Percentiles rank a stretch among this genome's conserved stretches.
phyloP scores from a whole-genome alignment of 2,888 invertebrate species.

The Galerucella pusilla region DNA sequence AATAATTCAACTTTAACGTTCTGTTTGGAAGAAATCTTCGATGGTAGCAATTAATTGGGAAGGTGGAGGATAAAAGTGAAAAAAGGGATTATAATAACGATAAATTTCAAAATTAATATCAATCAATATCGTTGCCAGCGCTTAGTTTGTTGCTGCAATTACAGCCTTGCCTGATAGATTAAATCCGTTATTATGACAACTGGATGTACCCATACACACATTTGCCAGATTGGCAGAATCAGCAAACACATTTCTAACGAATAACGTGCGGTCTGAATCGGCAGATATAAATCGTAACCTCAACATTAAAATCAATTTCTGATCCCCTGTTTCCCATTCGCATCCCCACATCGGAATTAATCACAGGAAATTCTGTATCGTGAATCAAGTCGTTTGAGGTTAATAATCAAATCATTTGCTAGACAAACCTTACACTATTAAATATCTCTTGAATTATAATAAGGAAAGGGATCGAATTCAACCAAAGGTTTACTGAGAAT shows the following conservation, averaged over 20 bases:
- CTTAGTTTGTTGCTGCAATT: not conserved
- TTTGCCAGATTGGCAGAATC: conserved; percentile 33
- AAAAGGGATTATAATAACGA: too few relatives aligned
- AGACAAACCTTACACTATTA: conserved; percentile 32
- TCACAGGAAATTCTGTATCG: conserved; percentile 31
- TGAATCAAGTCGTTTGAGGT: conserved; percentile 25
- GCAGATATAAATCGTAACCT: conserved; percentile 38
- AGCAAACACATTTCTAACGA: conserved; percentile 30
- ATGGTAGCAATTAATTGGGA: too few relatives aligned
- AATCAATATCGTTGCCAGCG: too few relatives aligned
- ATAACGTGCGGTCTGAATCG: conserved; percentile 34
- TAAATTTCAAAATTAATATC: too few relatives aligned
- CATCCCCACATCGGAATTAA: conserved; percentile 30
- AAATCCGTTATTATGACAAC: conserved; percentile 23
- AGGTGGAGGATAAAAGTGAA: too few relatives aligned
- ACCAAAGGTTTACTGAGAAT: too few relatives aligned
- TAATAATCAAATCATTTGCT: conserved; percentile 34
- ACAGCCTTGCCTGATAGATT: not conserved
- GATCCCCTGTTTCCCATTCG: conserved; percentile 34
- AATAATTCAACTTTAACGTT: too few relatives aligned
- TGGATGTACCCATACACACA: conserved; percentile 21
- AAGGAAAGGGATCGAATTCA: not conserved
- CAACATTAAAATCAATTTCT: conserved; percentile 41
- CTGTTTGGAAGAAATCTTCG: too few relatives aligned
- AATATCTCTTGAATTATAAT: conserved; percentile 5